Evolutionary conservation across 2,888 invertebrate genomes (phyloP), one percentile per base, ranked within the genome.

Genomic region (Sinopyrophorus schimmeli): DNA sequence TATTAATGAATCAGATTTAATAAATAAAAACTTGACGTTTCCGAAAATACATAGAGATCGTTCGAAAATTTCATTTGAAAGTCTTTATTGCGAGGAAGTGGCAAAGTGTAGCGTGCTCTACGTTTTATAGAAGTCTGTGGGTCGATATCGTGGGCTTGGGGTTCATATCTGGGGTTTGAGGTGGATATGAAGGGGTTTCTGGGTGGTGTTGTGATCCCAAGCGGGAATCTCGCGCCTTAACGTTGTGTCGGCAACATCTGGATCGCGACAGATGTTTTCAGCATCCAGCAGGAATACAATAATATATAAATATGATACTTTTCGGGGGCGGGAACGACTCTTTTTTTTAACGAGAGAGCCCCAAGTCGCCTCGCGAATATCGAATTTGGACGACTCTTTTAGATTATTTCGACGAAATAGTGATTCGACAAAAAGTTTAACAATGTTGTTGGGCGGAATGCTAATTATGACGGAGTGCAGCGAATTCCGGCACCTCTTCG

Each of bases 391-490:
- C n/a, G 10, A 30, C 21, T 15, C 5, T 5, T n/a, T 15, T 2
- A 20, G 5, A 6, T 26, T 21, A 12, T 3, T 14, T 35, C 16
- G n/a, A 15, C 5, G 17, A 27, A 9, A 4, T 14, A 24, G 5
- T 17, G n/a, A n/a, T n/a, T n/a, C n/a, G n/a, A n/a, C n/a, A 64
- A 58, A 59, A 65, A 65, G 63, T 66, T 60, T 57, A 60, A 54
- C 61, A 59, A 57, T 62, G 61, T 59, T 57, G 60, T 60, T 63
- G 60, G n/a, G 53, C 54, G 70, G 71, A 71, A 71, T 71, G 70
- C 67, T 71, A 72, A 72, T 72, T 70, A 72, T 71, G 69, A 70
- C 59, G 61, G 67, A 68, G 65, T 63, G 65, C 64, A 61, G 56
- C 55, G 56, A 63, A 70, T 71, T 69, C 71, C 71, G 61, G 57